Evolutionary conservation across 2,113 vertebrate genomes (phyloP).

Genomic region (Polypterus senegalus): DNA sequence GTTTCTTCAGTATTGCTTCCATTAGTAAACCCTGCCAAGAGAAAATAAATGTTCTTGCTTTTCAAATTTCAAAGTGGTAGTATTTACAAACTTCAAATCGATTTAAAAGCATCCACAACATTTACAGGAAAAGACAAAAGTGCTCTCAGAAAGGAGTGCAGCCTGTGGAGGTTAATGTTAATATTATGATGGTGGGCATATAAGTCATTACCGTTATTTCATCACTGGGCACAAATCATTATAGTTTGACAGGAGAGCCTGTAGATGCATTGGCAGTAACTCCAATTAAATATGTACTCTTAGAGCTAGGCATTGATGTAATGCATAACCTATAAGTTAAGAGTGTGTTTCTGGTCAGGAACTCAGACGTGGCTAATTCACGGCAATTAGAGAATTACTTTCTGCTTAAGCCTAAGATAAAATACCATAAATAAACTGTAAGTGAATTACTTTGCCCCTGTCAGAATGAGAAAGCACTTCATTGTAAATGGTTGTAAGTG

Average conservation of each 20-base stretch:
- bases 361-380: conserved; percentile 25
- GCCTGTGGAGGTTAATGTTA: conserved; percentile 11
- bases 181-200: conserved; percentile 8
- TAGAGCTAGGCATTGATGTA: conserved; percentile 21
- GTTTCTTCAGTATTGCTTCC: too few relatives aligned
- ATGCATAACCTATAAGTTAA: conserved; percentile 13
- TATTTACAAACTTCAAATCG: background rate
- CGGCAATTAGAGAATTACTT: conserved; percentile 28
- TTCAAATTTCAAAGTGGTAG: too few relatives aligned
- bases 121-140: background rate
- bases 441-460: background rate
- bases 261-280: conserved; percentile 2
- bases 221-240: conserved; percentile 16
- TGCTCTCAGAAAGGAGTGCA: background rate
- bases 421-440: conserved; percentile 30
- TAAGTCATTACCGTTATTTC: conserved; percentile 12
- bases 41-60: too few relatives aligned
- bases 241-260: conserved; percentile 3
- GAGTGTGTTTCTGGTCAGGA: conserved; percentile 8
- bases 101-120: background rate
- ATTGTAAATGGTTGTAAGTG: too few relatives aligned
- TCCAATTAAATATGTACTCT: background rate
- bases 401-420: conserved; percentile 26
- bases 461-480: too few relatives aligned
- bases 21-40: too few relatives aligned